phyloP scores from a whole-genome alignment of 2,113 vertebrate genomes.

The Lophochroa leadbeateri region DNA sequence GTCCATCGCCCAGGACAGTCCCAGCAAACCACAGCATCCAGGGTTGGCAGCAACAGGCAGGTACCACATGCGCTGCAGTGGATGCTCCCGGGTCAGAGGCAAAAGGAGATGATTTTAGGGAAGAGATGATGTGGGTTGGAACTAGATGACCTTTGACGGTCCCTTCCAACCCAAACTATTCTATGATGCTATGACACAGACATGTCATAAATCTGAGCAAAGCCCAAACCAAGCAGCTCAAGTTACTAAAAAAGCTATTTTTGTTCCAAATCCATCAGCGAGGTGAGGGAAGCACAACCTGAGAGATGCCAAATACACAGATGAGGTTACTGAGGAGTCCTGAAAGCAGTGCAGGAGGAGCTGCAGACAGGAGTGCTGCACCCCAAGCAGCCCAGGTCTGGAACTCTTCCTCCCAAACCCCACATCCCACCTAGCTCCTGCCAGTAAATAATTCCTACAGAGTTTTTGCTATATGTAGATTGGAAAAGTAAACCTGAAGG shows the following conservation, averaged over 20 bases:
- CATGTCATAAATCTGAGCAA: neutral
- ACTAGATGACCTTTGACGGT: neutral
- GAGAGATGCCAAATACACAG: neutral
- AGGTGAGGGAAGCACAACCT: neutral
- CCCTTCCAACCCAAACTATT: neutral
- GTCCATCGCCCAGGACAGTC: neutral
- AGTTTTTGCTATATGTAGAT: neutral
- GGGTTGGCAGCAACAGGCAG: neutral
- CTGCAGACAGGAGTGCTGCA: fast-evolving
- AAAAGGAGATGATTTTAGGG: neutral
- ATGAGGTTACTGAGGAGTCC: neutral
- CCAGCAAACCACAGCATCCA: neutral
- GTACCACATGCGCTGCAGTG: fast-evolving
- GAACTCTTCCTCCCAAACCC: neutral
- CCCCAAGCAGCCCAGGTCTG: neutral
- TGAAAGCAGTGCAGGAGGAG: neutral
- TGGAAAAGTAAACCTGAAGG: neutral
- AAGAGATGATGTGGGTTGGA: neutral
- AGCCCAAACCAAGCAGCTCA: neutral
- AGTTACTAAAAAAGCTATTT: neutral
- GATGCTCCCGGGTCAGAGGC: neutral
- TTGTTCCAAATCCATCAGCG: fast-evolving
- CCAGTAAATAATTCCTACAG: neutral
- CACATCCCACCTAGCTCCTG: neutral
- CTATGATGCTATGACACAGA: neutral